These are phyloP conservation scores for Pelagia noctiluca DNA, from an alignment of 30 jellyfish, hydroid and myxozoan species.

Conservation along the genomic window DNA sequence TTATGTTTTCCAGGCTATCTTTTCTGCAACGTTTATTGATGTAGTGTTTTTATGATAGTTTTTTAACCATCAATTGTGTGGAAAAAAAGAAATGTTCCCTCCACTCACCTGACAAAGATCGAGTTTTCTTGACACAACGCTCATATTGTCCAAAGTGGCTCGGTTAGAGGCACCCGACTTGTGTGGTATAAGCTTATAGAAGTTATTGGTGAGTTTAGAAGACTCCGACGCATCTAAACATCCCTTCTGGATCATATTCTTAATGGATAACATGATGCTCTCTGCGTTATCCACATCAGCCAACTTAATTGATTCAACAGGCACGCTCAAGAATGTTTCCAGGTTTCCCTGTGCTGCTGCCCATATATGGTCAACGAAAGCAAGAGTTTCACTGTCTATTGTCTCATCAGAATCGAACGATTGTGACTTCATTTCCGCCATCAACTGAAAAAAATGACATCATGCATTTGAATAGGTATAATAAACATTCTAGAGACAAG, in stretches of 20 bases:
- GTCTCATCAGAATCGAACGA: neutral
- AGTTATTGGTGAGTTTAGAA: conserved; percentile 27
- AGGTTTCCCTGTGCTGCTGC: conserved; percentile 88
- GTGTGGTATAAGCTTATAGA: conserved; percentile 68
- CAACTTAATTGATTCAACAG: conserved; percentile 52
- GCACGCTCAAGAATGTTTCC: conserved; percentile 51
- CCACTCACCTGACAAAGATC: conserved; percentile 82
- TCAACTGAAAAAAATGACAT: conserved; percentile 30
- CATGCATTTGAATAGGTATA: no score
- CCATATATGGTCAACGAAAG: conserved; percentile 75
- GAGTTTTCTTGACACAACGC: conserved; percentile 49
- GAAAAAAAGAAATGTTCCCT: neutral
- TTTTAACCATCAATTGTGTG: neutral
- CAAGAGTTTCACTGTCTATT: conserved; percentile 35
- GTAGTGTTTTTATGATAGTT: no score
- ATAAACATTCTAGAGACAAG: neutral
- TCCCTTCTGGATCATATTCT: conserved; percentile 3
- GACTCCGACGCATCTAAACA: conserved; percentile 2
- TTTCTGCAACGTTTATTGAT: no score
- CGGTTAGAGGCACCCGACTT: neutral
- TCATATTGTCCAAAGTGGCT: neutral
- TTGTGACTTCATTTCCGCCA: conserved; percentile 39
- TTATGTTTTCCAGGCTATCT: no score
- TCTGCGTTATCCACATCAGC: conserved; percentile 83
- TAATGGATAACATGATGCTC: conserved; percentile 74